Evolutionary conservation across 2,888 invertebrate genomes (phyloP).

Genomic region (Leptinotarsa juncta): DNA sequence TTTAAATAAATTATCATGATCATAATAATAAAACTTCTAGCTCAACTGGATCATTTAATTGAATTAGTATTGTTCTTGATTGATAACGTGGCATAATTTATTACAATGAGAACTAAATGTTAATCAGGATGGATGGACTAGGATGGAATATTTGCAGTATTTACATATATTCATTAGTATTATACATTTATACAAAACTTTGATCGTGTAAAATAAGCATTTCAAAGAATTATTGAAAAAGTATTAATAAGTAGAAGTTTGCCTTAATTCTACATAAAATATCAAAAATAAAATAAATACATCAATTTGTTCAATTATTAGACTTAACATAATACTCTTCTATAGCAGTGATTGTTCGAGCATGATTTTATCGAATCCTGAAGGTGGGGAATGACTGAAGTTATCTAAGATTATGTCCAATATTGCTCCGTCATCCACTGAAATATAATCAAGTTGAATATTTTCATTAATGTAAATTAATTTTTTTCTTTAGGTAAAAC

Average conservation of each 20-base stretch:
- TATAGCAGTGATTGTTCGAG: constrained; percentile 96
- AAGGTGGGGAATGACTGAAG: constrained; percentile 85
- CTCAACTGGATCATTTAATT: not conserved
- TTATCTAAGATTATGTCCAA: constrained; percentile 93
- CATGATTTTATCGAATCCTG: constrained; percentile 95
- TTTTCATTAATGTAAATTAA: constrained; percentile 1
- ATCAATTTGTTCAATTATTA: constrained; percentile 41
- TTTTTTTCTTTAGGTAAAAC: not conserved
- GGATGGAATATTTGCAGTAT: constrained; percentile 22
- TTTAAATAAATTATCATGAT: no score
- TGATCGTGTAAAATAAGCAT: not conserved
- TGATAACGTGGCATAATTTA: not conserved
- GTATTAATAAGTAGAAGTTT: constrained; percentile 36
- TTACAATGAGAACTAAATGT: constrained; percentile 13
- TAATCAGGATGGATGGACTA: constrained; percentile 3
- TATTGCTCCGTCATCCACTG: constrained; percentile 98
- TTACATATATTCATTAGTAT: constrained; percentile 26
- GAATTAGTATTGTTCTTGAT: not conserved
- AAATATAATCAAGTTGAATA: constrained; percentile 52
- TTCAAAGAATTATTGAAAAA: not conserved
- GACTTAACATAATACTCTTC: constrained; percentile 58
- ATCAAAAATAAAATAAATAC: constrained; percentile 41
- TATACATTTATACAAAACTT: constrained; percentile 34
- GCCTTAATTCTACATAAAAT: constrained; percentile 30
- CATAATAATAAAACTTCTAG: not conserved